phyloP scores from a whole-genome alignment of 2,113 vertebrate species.

The Rostratula benghalensis region DNA sequence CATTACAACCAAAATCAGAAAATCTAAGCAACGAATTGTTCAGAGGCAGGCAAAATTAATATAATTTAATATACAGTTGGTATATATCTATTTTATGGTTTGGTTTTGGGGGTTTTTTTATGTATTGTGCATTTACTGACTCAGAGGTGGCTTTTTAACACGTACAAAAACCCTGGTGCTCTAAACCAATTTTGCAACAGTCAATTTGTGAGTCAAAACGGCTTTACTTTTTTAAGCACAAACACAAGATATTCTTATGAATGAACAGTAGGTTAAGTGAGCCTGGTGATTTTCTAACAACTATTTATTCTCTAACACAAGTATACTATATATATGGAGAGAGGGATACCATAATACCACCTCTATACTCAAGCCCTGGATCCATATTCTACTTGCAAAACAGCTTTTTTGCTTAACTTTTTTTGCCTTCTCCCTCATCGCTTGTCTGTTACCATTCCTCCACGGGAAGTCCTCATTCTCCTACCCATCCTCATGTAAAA shows the following conservation, averaged over 20 bases:
- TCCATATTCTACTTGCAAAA: background rate
- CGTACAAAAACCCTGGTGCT: accelerated
- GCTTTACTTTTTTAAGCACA: background rate
- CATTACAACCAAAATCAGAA: background rate
- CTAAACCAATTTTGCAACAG: background rate
- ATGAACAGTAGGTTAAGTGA: background rate
- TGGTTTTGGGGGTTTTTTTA: background rate
- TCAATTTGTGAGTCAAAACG: background rate
- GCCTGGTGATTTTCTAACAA: background rate
- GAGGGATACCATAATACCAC: background rate
- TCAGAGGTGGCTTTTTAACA: background rate
- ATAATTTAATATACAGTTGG: background rate
- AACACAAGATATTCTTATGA: background rate
- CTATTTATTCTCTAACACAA: background rate
- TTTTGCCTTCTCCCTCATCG: background rate
- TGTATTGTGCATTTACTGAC: background rate
- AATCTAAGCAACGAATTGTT: background rate
- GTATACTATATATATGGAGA: background rate
- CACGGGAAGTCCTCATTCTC: background rate
- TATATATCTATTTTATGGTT: background rate
- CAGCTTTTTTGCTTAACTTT: background rate
- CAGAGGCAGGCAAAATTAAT: background rate
- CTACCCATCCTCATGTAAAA: background rate
- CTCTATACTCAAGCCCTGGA: background rate
- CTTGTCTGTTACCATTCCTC: accelerated